Conservation (phyloP, 1,140 invertebrate genomes). For the Anoplolepis gracilipes region DNA sequence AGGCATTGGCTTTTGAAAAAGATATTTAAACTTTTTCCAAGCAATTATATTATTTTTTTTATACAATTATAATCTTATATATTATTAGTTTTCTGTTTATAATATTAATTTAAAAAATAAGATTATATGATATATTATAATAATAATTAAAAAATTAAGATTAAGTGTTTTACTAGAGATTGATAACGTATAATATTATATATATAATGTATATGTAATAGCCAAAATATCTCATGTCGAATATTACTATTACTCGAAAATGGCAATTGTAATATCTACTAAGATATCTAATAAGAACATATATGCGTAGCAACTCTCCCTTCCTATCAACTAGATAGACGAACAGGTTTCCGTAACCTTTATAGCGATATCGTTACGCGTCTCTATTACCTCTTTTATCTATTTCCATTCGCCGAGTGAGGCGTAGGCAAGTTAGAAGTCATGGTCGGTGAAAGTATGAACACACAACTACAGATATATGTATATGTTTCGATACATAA, state of each 20-base stretch:
- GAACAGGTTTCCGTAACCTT: slow-evolving; percentile 76
- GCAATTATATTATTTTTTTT: not conserved
- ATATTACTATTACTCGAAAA: not conserved
- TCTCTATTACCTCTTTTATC: slow-evolving; percentile 80
- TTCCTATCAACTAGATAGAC: not conserved
- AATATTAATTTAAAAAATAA: not conserved
- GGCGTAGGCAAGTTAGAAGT: slow-evolving; percentile 77
- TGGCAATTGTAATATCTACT: not conserved
- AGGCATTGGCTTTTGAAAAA: not conserved
- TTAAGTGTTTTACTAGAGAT: not conserved
- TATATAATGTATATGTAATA: not conserved
- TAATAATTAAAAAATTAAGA: not conserved
- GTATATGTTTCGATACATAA: not conserved
- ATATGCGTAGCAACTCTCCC: not conserved
- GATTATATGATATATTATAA: not conserved
- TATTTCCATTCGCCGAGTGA: slow-evolving; percentile 77
- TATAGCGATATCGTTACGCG: slow-evolving; percentile 77
- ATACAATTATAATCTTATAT: not conserved
- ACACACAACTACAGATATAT: not conserved
- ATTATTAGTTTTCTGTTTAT: not conserved
- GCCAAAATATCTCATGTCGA: not conserved
- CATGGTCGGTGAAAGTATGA: slow-evolving; percentile 83
- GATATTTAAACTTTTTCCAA: not conserved
- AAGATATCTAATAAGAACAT: too few species aligned
- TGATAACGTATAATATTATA: not conserved